Conservation (phyloP, 1,140 invertebrate species). For the Vollenhovia emeryi region DNA sequence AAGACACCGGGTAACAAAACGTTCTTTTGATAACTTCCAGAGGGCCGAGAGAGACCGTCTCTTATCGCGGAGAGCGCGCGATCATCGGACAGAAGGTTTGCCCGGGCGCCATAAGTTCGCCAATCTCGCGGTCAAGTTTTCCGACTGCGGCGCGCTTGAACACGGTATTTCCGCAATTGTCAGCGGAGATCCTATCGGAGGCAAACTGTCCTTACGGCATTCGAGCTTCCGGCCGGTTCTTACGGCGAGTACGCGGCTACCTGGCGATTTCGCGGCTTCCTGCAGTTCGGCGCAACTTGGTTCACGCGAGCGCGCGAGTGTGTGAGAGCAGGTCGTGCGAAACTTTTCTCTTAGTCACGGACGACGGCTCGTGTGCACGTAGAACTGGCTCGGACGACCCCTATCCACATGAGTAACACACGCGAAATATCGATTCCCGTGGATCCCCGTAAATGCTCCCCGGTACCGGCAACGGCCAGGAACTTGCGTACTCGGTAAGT, state of each 20-base stretch:
- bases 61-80: neutral
- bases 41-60: no score
- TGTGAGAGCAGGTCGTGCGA: neutral
- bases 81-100: neutral
- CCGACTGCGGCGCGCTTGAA: neutral
- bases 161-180: neutral
- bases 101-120: neutral
- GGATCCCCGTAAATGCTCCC: constrained; percentile 32
- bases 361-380: no score
- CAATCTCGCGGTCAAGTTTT: neutral
- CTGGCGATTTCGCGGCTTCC: constrained; percentile 40
- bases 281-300: constrained; percentile 1
- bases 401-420: neutral
- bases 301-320: neutral
- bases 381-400: neutral
- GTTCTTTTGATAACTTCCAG: neutral
- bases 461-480: neutral
- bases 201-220: neutral
- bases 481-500: constrained; percentile 50
- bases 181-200: constrained; percentile 6
- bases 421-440: constrained; percentile 51
- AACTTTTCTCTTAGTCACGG: constrained; percentile 61
- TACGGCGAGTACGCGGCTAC: neutral
- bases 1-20: neutral
- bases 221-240: neutral